Evolutionary conservation across 2,113 vertebrate species (phyloP), one percentile per base, ranked within the genome.

Genomic region (Chlorodrepanis virens): DNA sequence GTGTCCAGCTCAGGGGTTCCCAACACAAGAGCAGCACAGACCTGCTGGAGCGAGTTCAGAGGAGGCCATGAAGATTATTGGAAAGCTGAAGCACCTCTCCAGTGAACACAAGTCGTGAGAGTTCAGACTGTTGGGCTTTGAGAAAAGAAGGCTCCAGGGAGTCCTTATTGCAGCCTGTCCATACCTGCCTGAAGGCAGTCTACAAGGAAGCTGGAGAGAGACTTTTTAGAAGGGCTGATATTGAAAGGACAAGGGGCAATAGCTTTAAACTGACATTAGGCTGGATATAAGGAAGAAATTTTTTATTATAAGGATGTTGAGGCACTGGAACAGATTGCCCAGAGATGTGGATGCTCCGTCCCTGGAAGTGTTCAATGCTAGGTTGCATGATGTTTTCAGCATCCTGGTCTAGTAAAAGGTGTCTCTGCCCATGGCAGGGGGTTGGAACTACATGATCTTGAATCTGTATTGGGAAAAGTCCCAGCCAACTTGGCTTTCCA

Each of bases 31-130:
- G 14, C 16, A 44, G 5, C 6, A 1, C 3, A 11, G 52, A 57
- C 17, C 45, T 35, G 2, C 14, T 65, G n/a, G 37, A 45, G 11
- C 0, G 0, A 47, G n/a, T 59, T 28, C 52, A 53, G 39, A 59
- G 50, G 33, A 39, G 10, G 39, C 39, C n/a, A 19, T 0, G 0
- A 59, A 31, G 59, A 35, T n/a, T 5, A 40, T 27, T n/a, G 31
- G 39, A 23, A 24, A 71, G 7, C 25, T 74, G 60, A 59, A 47
- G 45, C 39, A 29, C 11, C 13, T 52, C 33, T 65, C 9, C 23
- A 63, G 4, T 70, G 27, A 64, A 29, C 18, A 44, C 4, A 64
- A 31, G 19, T 19, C 33, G 15, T 23, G 29, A n/a, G 33, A 65
- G 10, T 23, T 84, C 24, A 25, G 18, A 10, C 25, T 67, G 29